Base-by-base conservation (phyloP, 1,140 invertebrate genomes). In the Psilanteris sp. region DNA sequence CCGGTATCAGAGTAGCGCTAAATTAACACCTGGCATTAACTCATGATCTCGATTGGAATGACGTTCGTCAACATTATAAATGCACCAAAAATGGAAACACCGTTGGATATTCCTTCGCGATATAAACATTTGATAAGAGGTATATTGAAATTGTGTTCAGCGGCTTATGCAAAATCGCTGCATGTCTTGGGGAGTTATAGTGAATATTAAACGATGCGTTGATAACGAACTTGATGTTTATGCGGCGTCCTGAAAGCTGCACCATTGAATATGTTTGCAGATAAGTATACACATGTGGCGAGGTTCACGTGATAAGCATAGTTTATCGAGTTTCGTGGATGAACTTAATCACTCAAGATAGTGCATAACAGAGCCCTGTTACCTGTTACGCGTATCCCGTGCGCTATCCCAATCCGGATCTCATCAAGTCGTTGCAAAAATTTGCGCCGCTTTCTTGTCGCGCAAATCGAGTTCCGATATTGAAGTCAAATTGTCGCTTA, bases 321-420 rank as follows among this genome's bases (percentile, higher is more conserved):
- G 67, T 76, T 76, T 70, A 76, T 76, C 52, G 73, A 76, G 73
- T 76, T 76, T 64, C 15, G 10, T 52, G 26, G 64, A 48, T 67
- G 57, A 68, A 62, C 66, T 76, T 80, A 78, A 78, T 80, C 74
- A 78, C 64, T 75, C 54, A 59, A 66, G 73, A 80, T 77, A 78
- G 67, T 59, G 78, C 68, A 72, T 78, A 78, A 74, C 68, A 64
- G 54, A 61, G 66, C 67, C 62, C 61, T 64, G 72, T 70, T 74
- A 68, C 66, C 43, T 32, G 48, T 75, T 66, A 61, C 55, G 46
- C 67, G 54, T 52, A 27, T 48, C 77, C 32, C 46, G 31, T 29
- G n/a, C 34, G 24, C 22, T 54, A 34, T 48, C 52, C 7, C 54
- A 16, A 13, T 36, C 18, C 20, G 39, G 22, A 59, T 66, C 59